Evolutionary conservation across 2,888 invertebrate species (phyloP), one percentile per base, ranked within the genome.

Genomic region (Macrophya annulata): DNA sequence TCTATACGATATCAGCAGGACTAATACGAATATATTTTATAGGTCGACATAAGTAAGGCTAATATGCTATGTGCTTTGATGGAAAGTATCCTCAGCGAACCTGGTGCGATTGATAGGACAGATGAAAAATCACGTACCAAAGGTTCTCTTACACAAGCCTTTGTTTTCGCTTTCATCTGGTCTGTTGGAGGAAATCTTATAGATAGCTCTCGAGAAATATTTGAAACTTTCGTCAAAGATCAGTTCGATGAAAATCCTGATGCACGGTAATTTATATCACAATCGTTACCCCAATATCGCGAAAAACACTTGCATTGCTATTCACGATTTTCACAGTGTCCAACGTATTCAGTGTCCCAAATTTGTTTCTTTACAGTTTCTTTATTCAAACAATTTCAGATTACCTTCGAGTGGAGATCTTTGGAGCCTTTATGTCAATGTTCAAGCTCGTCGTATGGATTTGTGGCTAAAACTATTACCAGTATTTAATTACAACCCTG

Each of bases 41-140:
- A 97, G 97, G 97, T 98, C 45, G 97, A 97, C 85, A 96, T 98
- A 82, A 97, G 97, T 88, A 98, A 98, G 94, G 96, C 96, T 0
- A 94, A 95, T 3, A 96, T 97, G 90, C 93, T 97, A 81, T 98
- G 98, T 89, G 95, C 95, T 81, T 94, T 98, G 1, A 92, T 98
- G 88, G 96, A 97, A 84, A 96, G 97, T 1, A 94, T 97, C 85
- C 92, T 98, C 6, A 93, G 94, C 40, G 95, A 95, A 87, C 95
- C 96, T 0, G 96, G 95, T 0, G 94, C 95, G 0, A 93, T 95
- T 8, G 96, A 96, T 86, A 96, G 96, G 87, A 94, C 95, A 10
- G 94, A 95, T 85, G 95, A 95, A 85, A 91, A 91, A 10, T 87
- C 91, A 40, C 94, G 94, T 86, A 93, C 96, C 0, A 95, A 96